Evolutionary conservation across 2,113 vertebrate species (phyloP), one percentile per base, ranked within the genome.

Genomic region (Himantopus leucocephalus): DNA sequence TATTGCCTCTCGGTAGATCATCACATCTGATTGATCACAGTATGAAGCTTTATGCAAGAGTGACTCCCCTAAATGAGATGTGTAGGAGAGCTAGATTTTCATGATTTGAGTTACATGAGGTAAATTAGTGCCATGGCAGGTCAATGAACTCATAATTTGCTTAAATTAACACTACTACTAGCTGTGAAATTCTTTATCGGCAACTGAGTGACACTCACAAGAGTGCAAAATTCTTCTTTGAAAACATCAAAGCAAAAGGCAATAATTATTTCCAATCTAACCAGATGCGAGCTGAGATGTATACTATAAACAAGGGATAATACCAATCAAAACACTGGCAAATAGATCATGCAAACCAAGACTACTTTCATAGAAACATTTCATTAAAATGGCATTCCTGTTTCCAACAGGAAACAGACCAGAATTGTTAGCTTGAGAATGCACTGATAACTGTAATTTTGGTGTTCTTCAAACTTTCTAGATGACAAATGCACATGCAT

Each of bases 81-180:
- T 62, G 32, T 43, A 89, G 34, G 56, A 85, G 19, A 82, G 17
- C 7, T 79, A 72, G 22, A 35, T 94, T 82, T 88, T 81, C 43
- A 53, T 78, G 7, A 89, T 75, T 94, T 2, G 2, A 89, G 27
- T 60, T 88, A 59, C 2, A 3, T 81, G 63, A 63, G 14, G 34
- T 72, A 92, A 90, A 91, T 93, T 93, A 91, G n/a, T 82, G 45
- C 21, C 58, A 76, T 50, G 27, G 10, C 26, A 96, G 72, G 85
- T 88, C 87, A 97, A n/a, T 45, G 56, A 92, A 79, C 35, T 67
- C 39, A 68, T 83, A 95, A 88, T 91, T 96, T 34, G 4, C 27
- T 95, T 67, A 90, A 71, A 93, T 92, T 88, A 93, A 73, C 77
- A 76, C 23, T 89, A 50, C 19, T 15, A 37, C 48, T 73, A 67